These are phyloP conservation scores for Diphyllodes magnificus DNA, from an alignment of 2,113 vertebrate species.

Conservation along the genomic window DNA sequence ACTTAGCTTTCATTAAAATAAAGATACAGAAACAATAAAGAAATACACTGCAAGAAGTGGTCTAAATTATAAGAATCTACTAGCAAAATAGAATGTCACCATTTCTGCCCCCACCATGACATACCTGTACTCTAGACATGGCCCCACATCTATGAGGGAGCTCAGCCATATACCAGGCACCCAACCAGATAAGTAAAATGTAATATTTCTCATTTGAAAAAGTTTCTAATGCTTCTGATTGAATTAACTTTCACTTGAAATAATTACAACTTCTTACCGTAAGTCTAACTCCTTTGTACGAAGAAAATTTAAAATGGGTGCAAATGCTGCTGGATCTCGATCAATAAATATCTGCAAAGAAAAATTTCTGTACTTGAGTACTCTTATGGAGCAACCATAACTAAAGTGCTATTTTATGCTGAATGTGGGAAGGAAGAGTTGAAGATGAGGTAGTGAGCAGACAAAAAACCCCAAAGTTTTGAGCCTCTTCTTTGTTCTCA, in stretches of 20 bases:
- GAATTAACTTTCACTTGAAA: background rate
- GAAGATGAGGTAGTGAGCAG: background rate
- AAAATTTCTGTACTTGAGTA: background rate
- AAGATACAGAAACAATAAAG: background rate
- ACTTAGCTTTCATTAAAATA: background rate
- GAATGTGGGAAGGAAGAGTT: background rate
- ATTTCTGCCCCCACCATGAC: background rate
- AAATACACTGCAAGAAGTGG: background rate
- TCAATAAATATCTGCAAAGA: conserved; percentile 96
- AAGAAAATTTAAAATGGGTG: conserved; percentile 98
- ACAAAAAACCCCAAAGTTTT: background rate
- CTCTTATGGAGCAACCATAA: background rate
- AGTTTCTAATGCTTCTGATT: background rate
- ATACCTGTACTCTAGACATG: background rate
- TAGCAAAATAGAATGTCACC: background rate
- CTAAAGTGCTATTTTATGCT: background rate
- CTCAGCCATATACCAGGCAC: background rate
- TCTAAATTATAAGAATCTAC: background rate
- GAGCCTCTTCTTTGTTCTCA: background rate
- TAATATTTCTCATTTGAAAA: background rate
- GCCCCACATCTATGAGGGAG: background rate
- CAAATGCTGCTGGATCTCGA: conserved; percentile 95
- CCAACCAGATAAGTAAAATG: background rate
- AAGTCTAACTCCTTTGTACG: conserved; percentile 96
- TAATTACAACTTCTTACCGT: conserved; percentile 73